Evolutionary conservation across 2,888 invertebrate genomes (phyloP), one percentile per base, ranked within the genome.

Genomic region (Nephrotoma flavescens): DNA sequence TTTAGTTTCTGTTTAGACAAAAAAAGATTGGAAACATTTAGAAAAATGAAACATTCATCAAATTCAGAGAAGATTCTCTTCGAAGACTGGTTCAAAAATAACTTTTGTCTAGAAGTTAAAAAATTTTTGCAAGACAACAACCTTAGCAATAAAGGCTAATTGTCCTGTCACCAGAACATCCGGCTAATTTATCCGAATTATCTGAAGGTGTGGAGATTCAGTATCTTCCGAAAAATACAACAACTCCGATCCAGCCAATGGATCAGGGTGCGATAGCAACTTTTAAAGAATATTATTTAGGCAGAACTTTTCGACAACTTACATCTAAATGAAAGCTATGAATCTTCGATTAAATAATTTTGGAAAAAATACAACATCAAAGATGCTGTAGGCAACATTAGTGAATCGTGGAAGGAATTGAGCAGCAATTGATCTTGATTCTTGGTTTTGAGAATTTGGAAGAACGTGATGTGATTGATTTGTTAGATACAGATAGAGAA

Each of bases 151-250:
- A n/a, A n/a, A n/a, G n/a, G n/a, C n/a, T n/a, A n/a, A n/a, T n/a
- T n/a, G n/a, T n/a, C n/a, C n/a, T 7, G 44, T 0, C 1, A 44
- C 2, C 87, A 1, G 86, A 85, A 44, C 87, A 88, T 71, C 87
- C 87, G 12, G 11, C 42, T 84, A 84, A 84, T 84, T 41, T 83
- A 86, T 41, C 42, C 15, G 45, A 87, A 12, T 84, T 86, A 86
- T 86, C 87, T 87, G 86, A 87, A 44, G 87, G 87, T 86, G 44
- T 87, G 9, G 86, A 87, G 15, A 88, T n/a, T n/a, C n/a, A n/a
- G n/a, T n/a, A n/a, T 87, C 88, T 89, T n/a, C 89, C 89, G 15
- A 88, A 88, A 44, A 89, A 89, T 86, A 88, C 87, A 6, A 89
- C 89, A 19, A 86, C 88, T 9, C 87, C 88, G n/a, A 85, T 88